These are phyloP conservation scores for Pilophorus perplexus DNA, from an alignment of 2,888 invertebrate species.

Conservation along the genomic window DNA sequence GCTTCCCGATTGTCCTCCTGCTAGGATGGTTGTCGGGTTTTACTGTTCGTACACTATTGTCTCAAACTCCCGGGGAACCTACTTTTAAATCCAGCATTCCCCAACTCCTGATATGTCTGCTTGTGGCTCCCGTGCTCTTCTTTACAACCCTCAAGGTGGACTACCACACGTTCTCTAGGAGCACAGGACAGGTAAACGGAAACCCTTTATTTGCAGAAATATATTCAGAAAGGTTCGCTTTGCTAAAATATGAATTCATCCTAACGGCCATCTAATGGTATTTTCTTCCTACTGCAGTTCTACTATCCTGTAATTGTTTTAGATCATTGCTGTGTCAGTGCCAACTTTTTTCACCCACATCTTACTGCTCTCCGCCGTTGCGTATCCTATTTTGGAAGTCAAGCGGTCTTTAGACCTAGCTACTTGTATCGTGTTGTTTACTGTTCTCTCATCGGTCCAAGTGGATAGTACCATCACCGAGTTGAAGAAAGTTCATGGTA, in stretches of 20 bases:
- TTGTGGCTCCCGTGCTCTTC: not conserved
- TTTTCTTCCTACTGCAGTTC: too few species aligned
- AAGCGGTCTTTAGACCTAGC: not conserved
- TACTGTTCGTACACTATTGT: not conserved
- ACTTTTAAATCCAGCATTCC: too few species aligned
- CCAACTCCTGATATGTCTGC: not conserved
- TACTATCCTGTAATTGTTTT: not conserved
- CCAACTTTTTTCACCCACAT: slow-evolving; percentile 9
- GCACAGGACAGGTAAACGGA: slow-evolving; percentile 21
- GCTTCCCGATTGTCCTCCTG: slow-evolving; percentile 2
- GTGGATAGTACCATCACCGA: slow-evolving; percentile 2
- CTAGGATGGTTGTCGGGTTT: slow-evolving; percentile 4
- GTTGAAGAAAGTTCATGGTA: slow-evolving; percentile 29
- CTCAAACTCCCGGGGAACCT: too few species aligned
- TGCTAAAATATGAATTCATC: too few species aligned
- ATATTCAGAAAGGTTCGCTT: too few species aligned
- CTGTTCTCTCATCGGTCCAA: not conserved
- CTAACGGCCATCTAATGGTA: too few species aligned
- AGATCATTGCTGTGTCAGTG: slow-evolving; percentile 19
- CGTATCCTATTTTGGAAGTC: slow-evolving; percentile 5
- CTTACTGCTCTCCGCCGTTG: slow-evolving; percentile 1
- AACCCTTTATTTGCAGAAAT: too few species aligned
- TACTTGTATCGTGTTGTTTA: not conserved
- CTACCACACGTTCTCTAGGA: slow-evolving; percentile 31
- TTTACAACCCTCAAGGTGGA: slow-evolving; percentile 7